Evolutionary conservation across 2,888 invertebrate species (phyloP).

Genomic region (Ashinkailepas kermadecensis): DNA sequence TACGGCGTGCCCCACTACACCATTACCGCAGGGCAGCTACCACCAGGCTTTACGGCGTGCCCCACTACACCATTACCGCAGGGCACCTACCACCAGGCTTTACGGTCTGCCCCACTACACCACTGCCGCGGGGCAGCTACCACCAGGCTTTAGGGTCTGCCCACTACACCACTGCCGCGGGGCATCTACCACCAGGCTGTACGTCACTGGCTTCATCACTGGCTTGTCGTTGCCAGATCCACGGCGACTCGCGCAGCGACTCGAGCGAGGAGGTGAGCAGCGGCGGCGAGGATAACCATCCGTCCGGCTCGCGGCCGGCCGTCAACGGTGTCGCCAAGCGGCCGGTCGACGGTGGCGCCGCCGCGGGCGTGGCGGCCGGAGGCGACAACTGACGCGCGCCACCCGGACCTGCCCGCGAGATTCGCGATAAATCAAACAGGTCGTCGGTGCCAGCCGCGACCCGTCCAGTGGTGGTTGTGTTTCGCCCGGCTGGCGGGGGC

Average conservation of each 20-base stretch:
- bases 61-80: too few relatives aligned
- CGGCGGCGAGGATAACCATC: neutral
- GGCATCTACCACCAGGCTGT: too few relatives aligned
- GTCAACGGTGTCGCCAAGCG: neutral
- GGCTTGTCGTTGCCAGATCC: neutral
- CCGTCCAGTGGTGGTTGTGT: neutral
- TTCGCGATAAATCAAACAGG: neutral
- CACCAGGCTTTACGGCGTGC: too few relatives aligned
- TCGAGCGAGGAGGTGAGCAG: conserved; percentile 20
- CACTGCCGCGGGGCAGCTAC: too few relatives aligned
- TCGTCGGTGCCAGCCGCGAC: neutral
- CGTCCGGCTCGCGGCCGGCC: neutral
- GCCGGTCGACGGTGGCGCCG: neutral
- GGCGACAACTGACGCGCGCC: neutral
- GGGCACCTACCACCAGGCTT: too few relatives aligned
- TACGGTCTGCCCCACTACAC: too few relatives aligned
- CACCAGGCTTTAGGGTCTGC: too few relatives aligned
- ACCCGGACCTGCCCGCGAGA: neutral
- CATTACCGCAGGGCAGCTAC: too few relatives aligned
- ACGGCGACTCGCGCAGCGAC: conserved; percentile 19
- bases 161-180: too few relatives aligned
- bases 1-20: too few relatives aligned
- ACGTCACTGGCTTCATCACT: too few relatives aligned
- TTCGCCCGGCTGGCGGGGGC: neutral
- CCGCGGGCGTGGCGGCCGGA: neutral